Base-by-base conservation (phyloP, 1,140 invertebrate species). In the Zaprionus gabonicus region DNA sequence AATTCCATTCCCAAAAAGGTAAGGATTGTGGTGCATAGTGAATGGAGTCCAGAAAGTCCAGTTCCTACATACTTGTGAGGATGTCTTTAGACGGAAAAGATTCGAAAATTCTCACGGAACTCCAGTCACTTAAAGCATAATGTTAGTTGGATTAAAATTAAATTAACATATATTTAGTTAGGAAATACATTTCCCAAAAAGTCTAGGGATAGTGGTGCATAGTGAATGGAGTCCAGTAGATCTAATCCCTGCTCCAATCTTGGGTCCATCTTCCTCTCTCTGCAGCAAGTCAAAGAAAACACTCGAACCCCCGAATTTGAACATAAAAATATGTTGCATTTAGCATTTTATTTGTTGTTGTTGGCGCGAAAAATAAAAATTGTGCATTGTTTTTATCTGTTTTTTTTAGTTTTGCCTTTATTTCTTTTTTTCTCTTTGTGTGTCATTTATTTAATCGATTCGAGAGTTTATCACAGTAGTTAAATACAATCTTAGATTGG, bases 241-340 rank as follows among this genome's bases (percentile, higher is more conserved):
- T 56, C 53, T 46, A 63, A 25, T 10, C 46, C 25, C 28, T 31
- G 13, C n/a, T 56, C 27, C 27, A n/a, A 27, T 12, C 46, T 56
- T 23, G 13, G 53, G 27, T 9, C 31, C 59, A 27, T 41, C 64
- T 12, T 28, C 36, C 31, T 15, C 34, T 28, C 31, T 13, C 25
- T 63, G 51, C 49, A 59, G 44, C 25, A 67, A 31, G 28, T 55
- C 51, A 87, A 87, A 90, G 78, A 87, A 87, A 87, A 87, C 85
- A 87, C 75, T 76, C 71, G 71, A 90, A 88, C 85, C 84, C 84
- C 84, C 84, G 85, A 81, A 71, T 90, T 88, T 76, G 58, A 55
- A 62, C 67, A 74, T 51, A 74, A 70, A 53, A 76, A 34, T 34
- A 34, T 75, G 55, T 71, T 56, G 71, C 53, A 51, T 76, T 77